These are phyloP conservation scores for Puffinus mauretanicus DNA, from an alignment of 2,113 vertebrate species.

Conservation along the genomic window DNA sequence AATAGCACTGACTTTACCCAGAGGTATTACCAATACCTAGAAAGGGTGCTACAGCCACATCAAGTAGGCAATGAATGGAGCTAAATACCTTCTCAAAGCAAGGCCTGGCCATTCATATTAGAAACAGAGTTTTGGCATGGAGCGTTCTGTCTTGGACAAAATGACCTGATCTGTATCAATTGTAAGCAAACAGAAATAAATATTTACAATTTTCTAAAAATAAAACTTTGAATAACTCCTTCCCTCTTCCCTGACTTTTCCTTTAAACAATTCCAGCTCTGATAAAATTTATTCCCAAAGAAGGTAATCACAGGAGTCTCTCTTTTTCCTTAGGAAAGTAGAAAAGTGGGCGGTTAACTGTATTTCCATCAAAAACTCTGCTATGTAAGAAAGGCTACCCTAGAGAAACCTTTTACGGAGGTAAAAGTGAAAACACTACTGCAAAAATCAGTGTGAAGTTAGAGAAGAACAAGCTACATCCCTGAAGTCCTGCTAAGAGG, in stretches of 20 bases:
- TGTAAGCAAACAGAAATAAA: background rate
- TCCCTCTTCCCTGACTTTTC: background rate
- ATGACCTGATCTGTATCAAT: background rate
- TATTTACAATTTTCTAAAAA: slow-evolving; percentile 13
- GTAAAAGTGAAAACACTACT: no score
- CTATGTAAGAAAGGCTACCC: background rate
- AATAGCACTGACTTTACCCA: background rate
- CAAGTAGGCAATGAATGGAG: background rate
- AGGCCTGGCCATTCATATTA: background rate
- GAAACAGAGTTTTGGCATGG: background rate
- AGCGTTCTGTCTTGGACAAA: background rate
- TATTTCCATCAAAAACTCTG: background rate
- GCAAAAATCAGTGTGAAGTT: background rate
- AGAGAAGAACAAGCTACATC: background rate
- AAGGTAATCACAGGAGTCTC: background rate
- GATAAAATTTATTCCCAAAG: background rate
- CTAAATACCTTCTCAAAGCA: background rate
- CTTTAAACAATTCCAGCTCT: background rate
- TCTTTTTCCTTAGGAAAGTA: background rate
- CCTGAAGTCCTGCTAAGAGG: background rate
- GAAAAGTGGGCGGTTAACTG: background rate
- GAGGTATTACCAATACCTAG: background rate
- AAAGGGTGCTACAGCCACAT: background rate
- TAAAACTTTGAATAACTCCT: background rate
- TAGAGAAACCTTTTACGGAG: background rate